Evolutionary conservation across 2,797 vertebrate species (phyloP).

Genomic region (Amazona ochrocephala): DNA sequence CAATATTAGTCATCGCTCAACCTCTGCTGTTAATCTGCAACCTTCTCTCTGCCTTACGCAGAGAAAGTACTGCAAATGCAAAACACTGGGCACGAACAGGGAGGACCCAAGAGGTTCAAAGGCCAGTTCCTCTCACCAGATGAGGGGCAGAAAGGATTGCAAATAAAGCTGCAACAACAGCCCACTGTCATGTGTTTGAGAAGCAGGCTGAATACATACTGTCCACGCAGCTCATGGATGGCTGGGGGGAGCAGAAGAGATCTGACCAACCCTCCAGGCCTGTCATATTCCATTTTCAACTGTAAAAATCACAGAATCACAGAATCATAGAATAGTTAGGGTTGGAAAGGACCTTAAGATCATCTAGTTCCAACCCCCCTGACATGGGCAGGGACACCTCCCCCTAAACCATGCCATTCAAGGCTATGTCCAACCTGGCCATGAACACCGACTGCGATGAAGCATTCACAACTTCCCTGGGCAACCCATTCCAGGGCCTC

Average conservation of each 20-base stretch:
- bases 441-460: no score
- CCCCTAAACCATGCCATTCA: no score
- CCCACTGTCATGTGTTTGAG: accelerated
- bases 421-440: no score
- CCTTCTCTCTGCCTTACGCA: not conserved
- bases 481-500: no score
- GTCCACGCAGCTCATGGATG: accelerated
- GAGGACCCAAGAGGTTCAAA: not conserved
- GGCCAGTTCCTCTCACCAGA: not conserved
- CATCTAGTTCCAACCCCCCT: no score
- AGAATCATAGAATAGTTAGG: no score
- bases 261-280: not conserved
- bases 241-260: not conserved
- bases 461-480: no score
- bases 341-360: no score
- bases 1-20: not conserved
- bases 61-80: not conserved
- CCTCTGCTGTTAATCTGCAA: not conserved
- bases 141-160: accelerated
- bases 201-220: not conserved
- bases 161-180: not conserved
- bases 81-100: accelerated
- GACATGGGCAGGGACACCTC: no score
- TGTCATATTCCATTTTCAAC: not conserved
- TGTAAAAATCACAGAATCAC: no score